Evolutionary conservation across 2,888 invertebrate species (phyloP).

Genomic region (Hololepta plana): DNA sequence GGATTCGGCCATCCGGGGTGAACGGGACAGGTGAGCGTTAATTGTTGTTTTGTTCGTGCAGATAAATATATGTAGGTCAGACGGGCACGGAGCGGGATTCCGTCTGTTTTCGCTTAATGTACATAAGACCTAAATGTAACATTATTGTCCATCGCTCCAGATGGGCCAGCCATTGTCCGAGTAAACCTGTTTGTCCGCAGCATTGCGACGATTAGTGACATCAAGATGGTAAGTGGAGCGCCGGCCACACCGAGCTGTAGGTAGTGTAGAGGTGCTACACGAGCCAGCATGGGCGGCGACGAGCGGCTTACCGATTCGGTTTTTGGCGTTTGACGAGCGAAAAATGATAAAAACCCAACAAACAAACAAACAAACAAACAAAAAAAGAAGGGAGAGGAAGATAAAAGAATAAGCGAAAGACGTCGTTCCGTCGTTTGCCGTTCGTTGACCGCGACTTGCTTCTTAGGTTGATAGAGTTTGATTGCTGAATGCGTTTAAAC

Average conservation of each 20-base stretch:
- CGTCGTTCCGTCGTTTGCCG: constrained; percentile 10
- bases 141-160: constrained; percentile 37
- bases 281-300: constrained; percentile 22
- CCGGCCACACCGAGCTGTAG: constrained; percentile 20
- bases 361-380: no score
- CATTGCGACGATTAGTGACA: constrained; percentile 97
- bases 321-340: no score
- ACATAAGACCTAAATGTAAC: constrained; percentile 23
- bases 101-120: constrained; percentile 12
- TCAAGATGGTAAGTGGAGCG: constrained; percentile 87
- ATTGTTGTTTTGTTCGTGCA: constrained; percentile 7
- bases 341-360: no score
- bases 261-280: constrained; percentile 24
- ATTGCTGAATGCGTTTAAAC: constrained; percentile 22
- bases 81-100: constrained; percentile 7
- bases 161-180: constrained; percentile 92
- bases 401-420: no score
- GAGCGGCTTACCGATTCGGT: constrained; percentile 13
- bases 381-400: no score
- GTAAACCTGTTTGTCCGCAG: constrained; percentile 97
- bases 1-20: constrained; percentile 83
- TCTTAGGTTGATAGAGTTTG: constrained; percentile 23
- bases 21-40: constrained; percentile 74
- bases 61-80: constrained; percentile 6
- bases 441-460: constrained; percentile 19